A percentile compares a stretch with the other conserved stretches of the same genome.
Conservation (phyloP, 2,113 vertebrate genomes). For the Antidorcas marsupialis region DNA sequence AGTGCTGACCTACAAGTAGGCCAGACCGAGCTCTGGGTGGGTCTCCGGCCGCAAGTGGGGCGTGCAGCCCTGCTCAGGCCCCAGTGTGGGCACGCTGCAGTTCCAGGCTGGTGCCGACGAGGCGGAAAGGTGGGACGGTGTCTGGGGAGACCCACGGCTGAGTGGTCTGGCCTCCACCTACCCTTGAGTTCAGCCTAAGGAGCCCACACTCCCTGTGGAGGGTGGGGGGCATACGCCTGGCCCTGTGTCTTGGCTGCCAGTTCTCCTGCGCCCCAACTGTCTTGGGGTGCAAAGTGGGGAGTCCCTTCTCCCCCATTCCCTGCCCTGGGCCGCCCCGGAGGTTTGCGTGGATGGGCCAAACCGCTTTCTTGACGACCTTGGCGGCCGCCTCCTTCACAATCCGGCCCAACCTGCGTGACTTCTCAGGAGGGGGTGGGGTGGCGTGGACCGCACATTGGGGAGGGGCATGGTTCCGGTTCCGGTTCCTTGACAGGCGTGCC, state of each 20-base stretch:
- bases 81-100: neutral
- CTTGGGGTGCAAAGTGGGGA: neutral
- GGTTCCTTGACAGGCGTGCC: neutral
- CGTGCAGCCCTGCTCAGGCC: neutral
- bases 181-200: conserved; percentile 76
- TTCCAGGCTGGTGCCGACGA: neutral
- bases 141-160: conserved; percentile 78
- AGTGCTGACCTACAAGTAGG: conserved; percentile 69
- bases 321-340: conserved; percentile 56
- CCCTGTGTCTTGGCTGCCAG: conserved; percentile 51
- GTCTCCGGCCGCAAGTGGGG: conserved; percentile 59
- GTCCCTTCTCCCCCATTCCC: conserved; percentile 36
- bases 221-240: conserved; percentile 66
- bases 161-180: conserved; percentile 82
- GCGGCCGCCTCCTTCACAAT: conserved; percentile 80
- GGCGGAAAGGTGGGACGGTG: neutral
- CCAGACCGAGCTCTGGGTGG: conserved; percentile 79
- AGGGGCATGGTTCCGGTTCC: neutral
- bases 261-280: conserved; percentile 65
- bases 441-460: accelerated
- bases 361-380: conserved; percentile 36
- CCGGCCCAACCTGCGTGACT: conserved; percentile 81
- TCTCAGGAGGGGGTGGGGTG: accelerated
- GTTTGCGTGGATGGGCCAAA: conserved; percentile 19
- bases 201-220: conserved; percentile 55